phyloP scores from a whole-genome alignment of 2,797 vertebrate genomes.

The Tapera naevia region DNA sequence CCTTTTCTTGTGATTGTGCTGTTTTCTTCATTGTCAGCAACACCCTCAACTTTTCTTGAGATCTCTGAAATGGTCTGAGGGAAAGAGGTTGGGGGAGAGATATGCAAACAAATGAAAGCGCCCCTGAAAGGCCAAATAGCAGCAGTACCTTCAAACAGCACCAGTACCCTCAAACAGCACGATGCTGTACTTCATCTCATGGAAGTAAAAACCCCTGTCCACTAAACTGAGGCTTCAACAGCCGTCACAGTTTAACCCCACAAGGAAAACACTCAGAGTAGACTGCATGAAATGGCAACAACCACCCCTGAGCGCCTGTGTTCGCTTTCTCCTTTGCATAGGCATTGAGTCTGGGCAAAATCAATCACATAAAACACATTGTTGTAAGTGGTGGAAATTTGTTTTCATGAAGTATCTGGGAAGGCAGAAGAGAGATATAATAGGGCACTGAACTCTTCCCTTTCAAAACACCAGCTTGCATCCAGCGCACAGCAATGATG shows the following conservation, averaged over 20 bases:
- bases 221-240: background rate
- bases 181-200: background rate
- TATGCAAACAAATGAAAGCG: background rate
- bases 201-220: background rate
- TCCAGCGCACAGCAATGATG: background rate
- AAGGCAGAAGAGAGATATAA: background rate
- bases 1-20: background rate
- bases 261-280: background rate
- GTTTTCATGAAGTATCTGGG: background rate
- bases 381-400: background rate
- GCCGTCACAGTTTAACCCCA: background rate
- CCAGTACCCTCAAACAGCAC: background rate
- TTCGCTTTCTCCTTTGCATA: background rate
- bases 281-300: background rate
- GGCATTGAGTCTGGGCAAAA: background rate
- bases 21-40: background rate
- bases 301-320: background rate
- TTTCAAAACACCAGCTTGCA: background rate
- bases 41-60: background rate
- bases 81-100: background rate
- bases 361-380: background rate
- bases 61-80: background rate
- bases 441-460: background rate
- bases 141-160: background rate
- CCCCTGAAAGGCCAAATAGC: background rate